Percentiles rank a stretch among this genome's conserved stretches.
Evolutionary conservation across 2,888 invertebrate species (phyloP).

Genomic region (Drymonia ruficornis): DNA sequence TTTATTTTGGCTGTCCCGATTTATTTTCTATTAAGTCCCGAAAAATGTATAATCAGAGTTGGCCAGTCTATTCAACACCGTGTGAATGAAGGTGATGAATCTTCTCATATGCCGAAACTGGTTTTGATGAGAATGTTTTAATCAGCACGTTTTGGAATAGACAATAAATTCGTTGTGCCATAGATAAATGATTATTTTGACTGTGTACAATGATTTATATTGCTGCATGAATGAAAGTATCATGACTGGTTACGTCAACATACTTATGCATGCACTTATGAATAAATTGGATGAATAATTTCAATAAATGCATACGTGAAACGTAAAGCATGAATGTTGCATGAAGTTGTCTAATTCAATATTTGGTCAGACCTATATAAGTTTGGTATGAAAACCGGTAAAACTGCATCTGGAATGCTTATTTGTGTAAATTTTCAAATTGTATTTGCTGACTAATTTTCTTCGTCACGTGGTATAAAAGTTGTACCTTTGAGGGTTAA

Average conservation of each 20-base stretch:
- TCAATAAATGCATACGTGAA: not conserved
- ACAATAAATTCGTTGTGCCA: constrained; percentile 31
- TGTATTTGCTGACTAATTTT: too few relatives aligned
- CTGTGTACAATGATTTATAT: constrained; percentile 12
- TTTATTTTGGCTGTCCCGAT: too few relatives aligned
- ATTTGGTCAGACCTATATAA: too few relatives aligned
- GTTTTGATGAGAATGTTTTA: constrained; percentile 58
- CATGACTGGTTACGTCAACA: not conserved
- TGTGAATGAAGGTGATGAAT: constrained; percentile 73
- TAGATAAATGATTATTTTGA: constrained; percentile 15
- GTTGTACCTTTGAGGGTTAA: not conserved
- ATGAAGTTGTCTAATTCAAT: not conserved
- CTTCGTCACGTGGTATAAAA: too few relatives aligned
- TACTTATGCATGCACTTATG: not conserved
- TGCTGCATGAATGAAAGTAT: constrained; percentile 6
- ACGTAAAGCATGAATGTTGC: not conserved
- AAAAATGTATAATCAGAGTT: too few relatives aligned
- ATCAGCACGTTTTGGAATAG: constrained; percentile 41
- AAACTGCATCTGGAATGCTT: too few relatives aligned
- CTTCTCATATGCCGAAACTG: constrained; percentile 69
- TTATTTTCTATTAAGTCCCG: too few relatives aligned
- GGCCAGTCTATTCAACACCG: too few relatives aligned
- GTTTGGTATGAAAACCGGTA: too few relatives aligned
- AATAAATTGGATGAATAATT: not conserved
- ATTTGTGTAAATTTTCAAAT: too few relatives aligned